A percentile compares a stretch with the other conserved stretches of the same genome.
Conservation (phyloP, 2,113 vertebrate species). For the Crotalus viridis region DNA sequence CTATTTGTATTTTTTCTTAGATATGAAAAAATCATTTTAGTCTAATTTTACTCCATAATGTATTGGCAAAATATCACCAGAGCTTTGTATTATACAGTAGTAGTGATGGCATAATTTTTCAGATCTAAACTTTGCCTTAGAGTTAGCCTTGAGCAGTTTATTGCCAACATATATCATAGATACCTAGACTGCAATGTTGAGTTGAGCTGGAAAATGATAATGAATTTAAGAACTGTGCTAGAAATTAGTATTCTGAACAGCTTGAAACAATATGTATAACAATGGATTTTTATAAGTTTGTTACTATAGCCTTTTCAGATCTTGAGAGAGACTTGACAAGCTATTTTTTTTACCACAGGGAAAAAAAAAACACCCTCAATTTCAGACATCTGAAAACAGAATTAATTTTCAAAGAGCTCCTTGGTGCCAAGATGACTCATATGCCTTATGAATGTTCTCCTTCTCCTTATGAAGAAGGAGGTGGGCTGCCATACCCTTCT, state of each 20-base stretch:
- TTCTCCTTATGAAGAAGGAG: neutral
- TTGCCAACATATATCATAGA: slow-evolving; percentile 25
- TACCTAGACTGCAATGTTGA: slow-evolving; percentile 35
- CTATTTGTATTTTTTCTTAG: neutral
- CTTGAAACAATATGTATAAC: slow-evolving; percentile 38
- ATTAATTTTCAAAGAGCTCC: slow-evolving; percentile 8
- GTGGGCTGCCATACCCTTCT: slow-evolving; percentile 35
- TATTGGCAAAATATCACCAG: neutral
- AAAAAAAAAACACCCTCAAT: slow-evolving; percentile 29
- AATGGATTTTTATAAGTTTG: slow-evolving; percentile 31
- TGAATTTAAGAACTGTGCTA: slow-evolving; percentile 37
- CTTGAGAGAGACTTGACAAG: slow-evolving; percentile 13
- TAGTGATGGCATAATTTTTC: neutral
- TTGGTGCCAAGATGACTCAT: slow-evolving; percentile 29
- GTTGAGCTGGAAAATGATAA: slow-evolving; percentile 44
- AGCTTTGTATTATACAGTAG: neutral
- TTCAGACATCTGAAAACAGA: slow-evolving; percentile 42
- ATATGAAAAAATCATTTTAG: neutral
- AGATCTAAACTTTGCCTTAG: slow-evolving; percentile 15
- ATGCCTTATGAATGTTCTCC: slow-evolving; percentile 15
- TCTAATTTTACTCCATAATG: neutral
- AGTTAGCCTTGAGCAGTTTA: slow-evolving; percentile 17
- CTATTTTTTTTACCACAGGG: slow-evolving; percentile 21
- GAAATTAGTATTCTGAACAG: slow-evolving; percentile 49
- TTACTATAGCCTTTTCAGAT: slow-evolving; percentile 25